Percentiles rank a stretch among this genome's conserved stretches.
Evolutionary conservation across 2,888 invertebrate species (phyloP).

Genomic region (Diloba caeruleocephala): DNA sequence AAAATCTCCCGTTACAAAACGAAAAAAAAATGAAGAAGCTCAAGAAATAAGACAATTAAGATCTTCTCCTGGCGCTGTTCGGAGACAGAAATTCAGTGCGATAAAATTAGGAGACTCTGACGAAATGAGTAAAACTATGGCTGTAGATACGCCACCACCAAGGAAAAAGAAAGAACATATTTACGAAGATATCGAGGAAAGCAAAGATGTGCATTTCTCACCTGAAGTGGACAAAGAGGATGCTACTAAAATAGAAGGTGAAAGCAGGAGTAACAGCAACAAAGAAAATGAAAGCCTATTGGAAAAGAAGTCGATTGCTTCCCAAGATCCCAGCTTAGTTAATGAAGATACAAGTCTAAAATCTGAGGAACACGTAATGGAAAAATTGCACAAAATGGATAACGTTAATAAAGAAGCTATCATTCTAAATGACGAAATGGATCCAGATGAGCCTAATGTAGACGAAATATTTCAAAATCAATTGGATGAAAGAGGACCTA

Average conservation of each 20-base stretch:
- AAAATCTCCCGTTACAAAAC: slow-evolving; percentile 77
- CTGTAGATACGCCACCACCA: slow-evolving; percentile 79
- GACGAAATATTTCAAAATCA: slow-evolving; percentile 84
- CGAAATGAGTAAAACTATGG: slow-evolving; percentile 85
- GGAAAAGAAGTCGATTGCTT: slow-evolving; percentile 82
- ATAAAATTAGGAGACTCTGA: slow-evolving; percentile 86
- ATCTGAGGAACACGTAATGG: slow-evolving; percentile 81
- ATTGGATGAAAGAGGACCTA: slow-evolving; percentile 72
- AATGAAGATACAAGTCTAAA: slow-evolving; percentile 76
- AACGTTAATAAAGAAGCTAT: slow-evolving; percentile 76
- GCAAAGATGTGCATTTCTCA: slow-evolving; percentile 83
- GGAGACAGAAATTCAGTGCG: slow-evolving; percentile 86
- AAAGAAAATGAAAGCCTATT: slow-evolving; percentile 83
- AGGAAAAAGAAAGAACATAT: slow-evolving; percentile 90
- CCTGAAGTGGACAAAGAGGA: slow-evolving; percentile 73
- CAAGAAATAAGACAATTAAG: slow-evolving; percentile 90
- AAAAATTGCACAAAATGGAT: slow-evolving; percentile 78
- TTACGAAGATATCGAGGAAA: slow-evolving; percentile 90
- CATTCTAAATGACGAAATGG: slow-evolving; percentile 78
- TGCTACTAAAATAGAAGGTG: slow-evolving; percentile 60
- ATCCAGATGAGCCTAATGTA: slow-evolving; percentile 80
- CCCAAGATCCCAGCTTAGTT: slow-evolving; percentile 84
- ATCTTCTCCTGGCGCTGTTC: slow-evolving; percentile 90
- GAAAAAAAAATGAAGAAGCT: slow-evolving; percentile 86
- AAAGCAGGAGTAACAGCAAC: slow-evolving; percentile 71